A percentile compares a stretch with the other conserved stretches of the same genome.
Conservation (phyloP, 2,797 vertebrate genomes). For the Sphenodon punctatus region DNA sequence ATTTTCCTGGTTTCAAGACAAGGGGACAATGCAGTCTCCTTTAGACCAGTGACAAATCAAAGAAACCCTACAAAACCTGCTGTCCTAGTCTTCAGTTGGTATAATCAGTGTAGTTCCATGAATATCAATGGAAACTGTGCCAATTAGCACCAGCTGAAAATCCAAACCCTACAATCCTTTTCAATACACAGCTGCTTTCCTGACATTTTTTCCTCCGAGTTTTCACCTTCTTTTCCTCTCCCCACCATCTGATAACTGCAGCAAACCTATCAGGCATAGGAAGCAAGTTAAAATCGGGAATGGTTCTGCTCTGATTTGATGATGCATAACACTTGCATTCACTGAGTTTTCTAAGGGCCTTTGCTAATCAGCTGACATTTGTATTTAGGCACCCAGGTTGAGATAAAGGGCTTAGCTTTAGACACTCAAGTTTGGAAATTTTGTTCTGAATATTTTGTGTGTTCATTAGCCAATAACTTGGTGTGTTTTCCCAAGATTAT, state of each 20-base stretch:
- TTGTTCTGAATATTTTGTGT: accelerated
- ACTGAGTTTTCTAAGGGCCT: too few species aligned
- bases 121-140: background rate
- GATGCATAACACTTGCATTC: background rate
- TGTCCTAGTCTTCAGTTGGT: too few species aligned
- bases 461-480: background rate
- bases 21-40: too few species aligned
- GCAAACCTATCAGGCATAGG: background rate
- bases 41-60: too few species aligned
- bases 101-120: too few species aligned
- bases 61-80: too few species aligned
- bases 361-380: background rate
- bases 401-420: accelerated
- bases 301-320: background rate
- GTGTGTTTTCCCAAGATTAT: accelerated
- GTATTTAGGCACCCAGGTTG: background rate
- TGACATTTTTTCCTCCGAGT: background rate
- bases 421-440: accelerated
- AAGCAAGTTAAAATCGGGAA: background rate
- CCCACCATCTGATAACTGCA: background rate
- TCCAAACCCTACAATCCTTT: background rate
- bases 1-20: too few species aligned
- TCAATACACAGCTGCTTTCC: background rate
- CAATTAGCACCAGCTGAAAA: background rate
- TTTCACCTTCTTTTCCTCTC: background rate